These are phyloP conservation scores for Leuciscus idus DNA, from an alignment of 2,113 vertebrate genomes.

Conservation along the genomic window DNA sequence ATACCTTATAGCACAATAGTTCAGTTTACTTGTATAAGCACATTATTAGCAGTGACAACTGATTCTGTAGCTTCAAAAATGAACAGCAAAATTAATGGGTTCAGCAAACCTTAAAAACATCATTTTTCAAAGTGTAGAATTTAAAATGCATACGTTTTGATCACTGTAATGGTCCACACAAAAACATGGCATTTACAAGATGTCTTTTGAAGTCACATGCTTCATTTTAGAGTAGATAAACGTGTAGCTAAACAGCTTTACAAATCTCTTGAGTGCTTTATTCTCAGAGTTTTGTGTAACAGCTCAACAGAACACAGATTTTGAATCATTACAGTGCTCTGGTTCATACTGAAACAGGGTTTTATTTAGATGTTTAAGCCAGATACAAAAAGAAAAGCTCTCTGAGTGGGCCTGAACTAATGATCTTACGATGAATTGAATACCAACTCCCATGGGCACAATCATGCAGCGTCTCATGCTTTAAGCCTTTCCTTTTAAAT, in stretches of 20 bases:
- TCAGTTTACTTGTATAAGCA: neutral
- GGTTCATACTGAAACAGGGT: constrained; percentile 63
- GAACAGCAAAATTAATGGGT: neutral
- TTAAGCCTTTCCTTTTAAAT: constrained; percentile 51
- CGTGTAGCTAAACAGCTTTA: neutral
- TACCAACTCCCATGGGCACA: constrained; percentile 17
- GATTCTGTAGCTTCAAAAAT: neutral
- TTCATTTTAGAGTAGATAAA: neutral
- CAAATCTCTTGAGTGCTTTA: neutral
- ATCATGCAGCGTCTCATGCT: constrained; percentile 31
- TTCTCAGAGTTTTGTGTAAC: neutral
- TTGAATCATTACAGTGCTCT: constrained; percentile 56
- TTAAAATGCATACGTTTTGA: neutral
- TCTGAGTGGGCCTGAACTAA: constrained; percentile 48
- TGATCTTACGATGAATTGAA: constrained; percentile 24
- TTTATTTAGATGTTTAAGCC: constrained; percentile 72
- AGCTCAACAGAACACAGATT: constrained; percentile 39
- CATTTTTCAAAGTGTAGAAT: neutral
- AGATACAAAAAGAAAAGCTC: constrained; percentile 68
- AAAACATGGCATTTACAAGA: constrained; percentile 10
- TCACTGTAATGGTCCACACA: neutral
- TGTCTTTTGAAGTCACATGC: neutral
- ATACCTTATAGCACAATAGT: neutral
- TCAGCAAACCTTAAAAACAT: neutral
- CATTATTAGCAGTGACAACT: neutral